Evolutionary conservation across 2,797 vertebrate species (phyloP).

Genomic region (Scyliorhinus canicula): DNA sequence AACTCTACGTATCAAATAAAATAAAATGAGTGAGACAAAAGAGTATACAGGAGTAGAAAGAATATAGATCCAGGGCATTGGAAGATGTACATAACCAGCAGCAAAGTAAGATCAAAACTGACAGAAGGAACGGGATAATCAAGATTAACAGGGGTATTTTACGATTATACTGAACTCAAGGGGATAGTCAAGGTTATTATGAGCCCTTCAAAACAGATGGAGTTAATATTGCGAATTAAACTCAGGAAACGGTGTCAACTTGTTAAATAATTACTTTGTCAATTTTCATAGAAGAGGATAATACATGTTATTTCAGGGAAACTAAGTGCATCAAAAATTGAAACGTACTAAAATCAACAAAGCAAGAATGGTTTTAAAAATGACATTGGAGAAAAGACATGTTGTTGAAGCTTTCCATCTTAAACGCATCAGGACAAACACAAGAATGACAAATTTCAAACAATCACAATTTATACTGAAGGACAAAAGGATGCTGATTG

Average conservation of each 20-base stretch:
- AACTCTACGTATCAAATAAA: background rate
- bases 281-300: background rate
- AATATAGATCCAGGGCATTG: background rate
- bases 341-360: too few species aligned
- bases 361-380: background rate
- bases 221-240: background rate
- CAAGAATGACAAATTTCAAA: too few species aligned
- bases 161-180: background rate
- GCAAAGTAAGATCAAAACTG: background rate
- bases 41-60: background rate
- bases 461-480: too few species aligned
- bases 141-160: background rate
- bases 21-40: background rate
- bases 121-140: too few species aligned
- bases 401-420: too few species aligned
- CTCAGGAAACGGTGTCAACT: too few species aligned
- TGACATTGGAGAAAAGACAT: background rate
- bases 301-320: background rate
- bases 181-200: background rate
- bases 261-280: too few species aligned
- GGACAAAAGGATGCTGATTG: too few species aligned
- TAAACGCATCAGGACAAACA: too few species aligned
- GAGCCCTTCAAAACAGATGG: background rate
- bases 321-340: background rate
- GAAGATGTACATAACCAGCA: background rate